Evolutionary conservation across 2,113 vertebrate species (phyloP).

Genomic region (Amazona guildingii): DNA sequence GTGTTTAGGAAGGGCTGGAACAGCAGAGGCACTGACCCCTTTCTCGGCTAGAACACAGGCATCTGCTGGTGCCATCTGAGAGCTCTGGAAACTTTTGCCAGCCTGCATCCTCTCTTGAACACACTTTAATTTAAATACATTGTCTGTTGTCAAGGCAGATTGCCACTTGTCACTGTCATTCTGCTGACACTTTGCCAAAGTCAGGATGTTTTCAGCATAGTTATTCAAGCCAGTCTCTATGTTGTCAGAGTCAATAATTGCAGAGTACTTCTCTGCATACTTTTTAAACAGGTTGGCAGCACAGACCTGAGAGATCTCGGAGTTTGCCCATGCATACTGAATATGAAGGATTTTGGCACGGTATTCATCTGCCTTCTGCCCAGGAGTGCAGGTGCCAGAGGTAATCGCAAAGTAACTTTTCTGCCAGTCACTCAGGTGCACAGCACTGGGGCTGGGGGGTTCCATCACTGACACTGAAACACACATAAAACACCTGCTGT

Average conservation of each 20-base stretch:
- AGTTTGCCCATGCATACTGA: slow-evolving; percentile 92
- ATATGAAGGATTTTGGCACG: slow-evolving; percentile 87
- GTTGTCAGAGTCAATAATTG: slow-evolving; percentile 90
- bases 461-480: slow-evolving; percentile 63
- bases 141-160: slow-evolving; percentile 83
- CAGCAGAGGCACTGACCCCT: slow-evolving; percentile 28
- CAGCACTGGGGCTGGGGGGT: slow-evolving; percentile 55
- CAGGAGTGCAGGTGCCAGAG: slow-evolving; percentile 82
- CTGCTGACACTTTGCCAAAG: slow-evolving; percentile 85
- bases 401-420: slow-evolving; percentile 87
- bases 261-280: slow-evolving; percentile 85
- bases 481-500: not conserved
- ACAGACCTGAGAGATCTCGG: slow-evolving; percentile 84
- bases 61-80: slow-evolving; percentile 71
- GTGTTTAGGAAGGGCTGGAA: slow-evolving; percentile 44
- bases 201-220: slow-evolving; percentile 86
- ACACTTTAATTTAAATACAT: slow-evolving; percentile 79
- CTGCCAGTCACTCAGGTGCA: slow-evolving; percentile 93
- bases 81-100: slow-evolving; percentile 36
- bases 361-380: slow-evolving; percentile 89
- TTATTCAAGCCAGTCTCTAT: slow-evolving; percentile 87
- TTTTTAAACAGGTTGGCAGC: slow-evolving; percentile 84
- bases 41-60: slow-evolving; percentile 66
- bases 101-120: slow-evolving; percentile 82
- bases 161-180: slow-evolving; percentile 90